A percentile compares a stretch with the other conserved stretches of the same genome.
Evolutionary conservation across 2,113 vertebrate genomes (phyloP).

Genomic region (Bostrychus sinensis): DNA sequence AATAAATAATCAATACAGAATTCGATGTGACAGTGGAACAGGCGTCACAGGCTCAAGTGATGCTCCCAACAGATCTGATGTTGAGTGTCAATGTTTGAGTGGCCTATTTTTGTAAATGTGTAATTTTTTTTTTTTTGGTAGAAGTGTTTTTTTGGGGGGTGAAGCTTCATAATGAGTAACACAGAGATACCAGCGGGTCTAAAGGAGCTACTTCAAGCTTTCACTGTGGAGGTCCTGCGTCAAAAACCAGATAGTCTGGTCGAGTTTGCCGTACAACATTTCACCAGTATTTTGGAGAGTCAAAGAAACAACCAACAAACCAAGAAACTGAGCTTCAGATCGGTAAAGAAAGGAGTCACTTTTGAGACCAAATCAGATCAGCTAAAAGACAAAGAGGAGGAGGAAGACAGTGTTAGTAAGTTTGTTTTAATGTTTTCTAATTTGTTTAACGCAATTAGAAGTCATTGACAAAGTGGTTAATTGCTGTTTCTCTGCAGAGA

Average conservation of each 20-base stretch:
- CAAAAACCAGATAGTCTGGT: constrained; percentile 84
- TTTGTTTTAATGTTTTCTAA: constrained; percentile 8
- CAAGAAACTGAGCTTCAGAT: constrained; percentile 26
- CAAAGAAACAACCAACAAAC: constrained; percentile 46
- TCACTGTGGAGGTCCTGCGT: constrained; percentile 90
- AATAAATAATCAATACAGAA: constrained; percentile 63
- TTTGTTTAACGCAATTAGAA: background rate
- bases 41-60: constrained; percentile 13
- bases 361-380: constrained; percentile 48
- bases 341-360: constrained; percentile 46
- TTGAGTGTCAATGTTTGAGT: constrained; percentile 6
- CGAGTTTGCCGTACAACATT: constrained; percentile 90
- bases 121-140: background rate
- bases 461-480: too few relatives aligned
- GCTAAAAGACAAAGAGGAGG: constrained; percentile 33
- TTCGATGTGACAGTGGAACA: constrained; percentile 17
- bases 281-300: constrained; percentile 79
- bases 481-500: constrained; percentile 76
- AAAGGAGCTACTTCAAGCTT: constrained; percentile 89
- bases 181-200: constrained; percentile 87
- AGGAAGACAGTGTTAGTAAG: constrained; percentile 57
- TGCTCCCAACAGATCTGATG: constrained; percentile 12
- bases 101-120: constrained; percentile 2
- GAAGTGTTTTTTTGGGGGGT: background rate
- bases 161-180: constrained; percentile 70